Evolutionary conservation across 2,113 vertebrate species (phyloP).

Genomic region (Ploceus nigricollis): DNA sequence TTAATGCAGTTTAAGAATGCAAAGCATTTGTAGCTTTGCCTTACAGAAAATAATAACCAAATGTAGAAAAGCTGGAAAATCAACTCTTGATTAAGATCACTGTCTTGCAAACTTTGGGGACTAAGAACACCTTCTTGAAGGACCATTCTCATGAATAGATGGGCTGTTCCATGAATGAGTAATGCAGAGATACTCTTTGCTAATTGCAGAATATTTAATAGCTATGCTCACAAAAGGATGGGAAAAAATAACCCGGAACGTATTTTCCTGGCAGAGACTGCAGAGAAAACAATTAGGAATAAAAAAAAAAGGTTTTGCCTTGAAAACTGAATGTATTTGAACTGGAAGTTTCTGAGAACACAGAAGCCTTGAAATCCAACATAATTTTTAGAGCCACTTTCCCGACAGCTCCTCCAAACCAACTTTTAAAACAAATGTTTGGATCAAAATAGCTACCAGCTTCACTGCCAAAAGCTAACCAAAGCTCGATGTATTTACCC

Average conservation of each 20-base stretch:
- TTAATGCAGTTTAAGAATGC: background rate
- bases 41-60: background rate
- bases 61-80: background rate
- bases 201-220: slow-evolving; percentile 10
- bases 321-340: background rate
- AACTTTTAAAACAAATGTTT: background rate
- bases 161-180: background rate
- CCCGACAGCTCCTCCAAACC: background rate
- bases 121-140: background rate
- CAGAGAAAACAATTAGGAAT: background rate
- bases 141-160: background rate
- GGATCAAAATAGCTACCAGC: background rate
- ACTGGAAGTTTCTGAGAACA: background rate
- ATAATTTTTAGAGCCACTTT: background rate
- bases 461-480: background rate
- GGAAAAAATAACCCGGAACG: background rate
- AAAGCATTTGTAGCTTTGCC: background rate
- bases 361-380: background rate
- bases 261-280: background rate
- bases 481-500: slow-evolving; percentile 20
- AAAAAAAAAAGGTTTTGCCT: background rate
- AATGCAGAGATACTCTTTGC: background rate
- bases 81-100: background rate
- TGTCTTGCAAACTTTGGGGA: background rate
- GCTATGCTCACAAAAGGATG: background rate